phyloP scores from a whole-genome alignment of 2,113 vertebrate genomes.

The Mystacornis crossleyi region DNA sequence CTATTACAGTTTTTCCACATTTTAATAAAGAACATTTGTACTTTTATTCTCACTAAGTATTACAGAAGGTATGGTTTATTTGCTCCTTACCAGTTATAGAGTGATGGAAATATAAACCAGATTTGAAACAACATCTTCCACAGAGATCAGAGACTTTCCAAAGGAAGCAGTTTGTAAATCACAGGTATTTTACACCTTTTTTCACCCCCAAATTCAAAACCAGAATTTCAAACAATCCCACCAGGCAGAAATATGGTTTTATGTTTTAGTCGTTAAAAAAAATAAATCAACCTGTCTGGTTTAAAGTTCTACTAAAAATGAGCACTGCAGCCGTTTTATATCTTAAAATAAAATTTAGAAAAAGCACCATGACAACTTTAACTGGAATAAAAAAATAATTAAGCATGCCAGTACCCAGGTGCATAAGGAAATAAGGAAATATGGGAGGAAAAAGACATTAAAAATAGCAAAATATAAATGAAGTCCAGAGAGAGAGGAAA shows the following conservation, averaged over 20 bases:
- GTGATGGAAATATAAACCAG: constrained; percentile 2
- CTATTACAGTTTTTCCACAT: background rate
- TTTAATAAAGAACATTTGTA: constrained; percentile 24
- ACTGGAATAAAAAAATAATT: background rate
- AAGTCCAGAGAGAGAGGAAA: background rate
- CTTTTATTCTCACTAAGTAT: background rate
- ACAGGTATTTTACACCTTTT: background rate
- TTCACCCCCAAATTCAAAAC: background rate
- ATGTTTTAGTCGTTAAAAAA: background rate
- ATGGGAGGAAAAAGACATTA: background rate
- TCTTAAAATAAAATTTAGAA: background rate
- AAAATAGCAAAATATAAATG: constrained; percentile 11
- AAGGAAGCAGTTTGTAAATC: constrained; percentile 11
- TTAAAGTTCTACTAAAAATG: background rate
- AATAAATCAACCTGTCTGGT: background rate
- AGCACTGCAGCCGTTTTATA: background rate
- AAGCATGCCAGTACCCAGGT: background rate
- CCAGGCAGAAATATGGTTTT: background rate
- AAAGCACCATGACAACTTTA: background rate
- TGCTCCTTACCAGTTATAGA: background rate
- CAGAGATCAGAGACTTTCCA: background rate
- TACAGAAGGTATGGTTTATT: background rate
- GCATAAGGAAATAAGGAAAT: background rate
- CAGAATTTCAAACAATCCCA: background rate
- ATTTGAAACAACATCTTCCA: background rate